A percentile compares a stretch with the other conserved stretches of the same genome.
Evolutionary conservation across 2,113 vertebrate genomes (phyloP).

Genomic region (Candoia aspera): DNA sequence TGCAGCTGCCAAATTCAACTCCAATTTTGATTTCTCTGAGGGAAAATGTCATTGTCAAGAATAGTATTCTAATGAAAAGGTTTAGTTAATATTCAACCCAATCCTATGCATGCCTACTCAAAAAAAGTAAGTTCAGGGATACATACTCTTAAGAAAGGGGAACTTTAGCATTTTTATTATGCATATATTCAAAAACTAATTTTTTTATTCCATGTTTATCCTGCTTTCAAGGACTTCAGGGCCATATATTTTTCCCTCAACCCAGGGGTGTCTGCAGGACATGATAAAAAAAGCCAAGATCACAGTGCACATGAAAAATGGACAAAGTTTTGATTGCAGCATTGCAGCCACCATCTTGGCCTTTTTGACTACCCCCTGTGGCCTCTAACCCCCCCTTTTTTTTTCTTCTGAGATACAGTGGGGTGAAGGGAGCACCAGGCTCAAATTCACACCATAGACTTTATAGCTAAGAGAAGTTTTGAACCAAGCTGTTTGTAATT

Average conservation of each 20-base stretch:
- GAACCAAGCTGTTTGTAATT: not conserved
- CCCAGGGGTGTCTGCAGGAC: not conserved
- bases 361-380: not conserved
- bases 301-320: not conserved
- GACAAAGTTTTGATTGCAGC: not conserved
- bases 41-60: conserved; percentile 47
- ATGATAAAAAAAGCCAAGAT: not conserved
- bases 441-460: not conserved
- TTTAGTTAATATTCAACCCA: not conserved
- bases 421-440: not conserved
- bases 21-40: conserved; percentile 30
- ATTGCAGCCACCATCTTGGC: not conserved
- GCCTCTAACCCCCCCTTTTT: not conserved
- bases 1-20: conserved; percentile 48
- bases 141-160: not conserved
- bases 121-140: not conserved
- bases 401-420: not conserved
- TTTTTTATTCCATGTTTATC: not conserved
- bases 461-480: too few relatives aligned
- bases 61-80: not conserved
- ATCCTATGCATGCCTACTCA: too few relatives aligned
- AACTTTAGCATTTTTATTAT: not conserved
- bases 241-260: not conserved
- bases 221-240: not conserved
- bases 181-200: not conserved